Evolutionary conservation across 2,797 vertebrate genomes (phyloP).

Genomic region (Syngnathus rostellatus): DNA sequence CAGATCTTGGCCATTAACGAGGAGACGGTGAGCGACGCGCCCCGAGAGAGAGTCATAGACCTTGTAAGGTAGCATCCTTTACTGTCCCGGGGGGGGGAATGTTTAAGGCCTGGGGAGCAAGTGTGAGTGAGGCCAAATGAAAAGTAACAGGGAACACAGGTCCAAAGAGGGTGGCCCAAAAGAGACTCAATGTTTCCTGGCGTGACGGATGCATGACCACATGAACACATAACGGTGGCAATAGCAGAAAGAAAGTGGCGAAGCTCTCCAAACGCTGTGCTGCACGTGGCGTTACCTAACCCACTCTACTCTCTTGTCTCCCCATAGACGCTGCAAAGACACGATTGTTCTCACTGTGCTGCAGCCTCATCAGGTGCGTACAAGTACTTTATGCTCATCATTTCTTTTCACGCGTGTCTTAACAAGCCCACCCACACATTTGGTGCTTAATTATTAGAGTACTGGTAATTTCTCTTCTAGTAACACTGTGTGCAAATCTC

Average conservation of each 20-base stretch:
- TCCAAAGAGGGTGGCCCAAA: slow-evolving; percentile 20
- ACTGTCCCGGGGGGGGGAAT: slow-evolving; percentile 67
- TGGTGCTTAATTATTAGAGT: slow-evolving; percentile 7
- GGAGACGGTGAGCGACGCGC: slow-evolving; percentile 89
- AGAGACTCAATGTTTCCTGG: slow-evolving; percentile 28
- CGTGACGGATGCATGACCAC: slow-evolving; percentile 23
- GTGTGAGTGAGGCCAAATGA: slow-evolving; percentile 13
- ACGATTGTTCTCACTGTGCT: slow-evolving; percentile 90
- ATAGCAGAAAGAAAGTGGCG: slow-evolving; percentile 43
- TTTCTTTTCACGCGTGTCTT: slow-evolving; percentile 25
- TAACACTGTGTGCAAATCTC: slow-evolving; percentile 19
- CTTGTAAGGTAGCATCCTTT: slow-evolving; percentile 94
- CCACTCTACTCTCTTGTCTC: slow-evolving; percentile 57
- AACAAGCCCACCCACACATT: slow-evolving; percentile 16
- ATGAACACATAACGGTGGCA: slow-evolving; percentile 42
- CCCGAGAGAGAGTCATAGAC: slow-evolving; percentile 96
- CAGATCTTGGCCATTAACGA: slow-evolving; percentile 95
- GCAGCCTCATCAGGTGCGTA: slow-evolving; percentile 90
- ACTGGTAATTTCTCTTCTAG: slow-evolving; percentile 26
- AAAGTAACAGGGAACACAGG: slow-evolving; percentile 17
- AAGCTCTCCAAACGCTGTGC: slow-evolving; percentile 41
- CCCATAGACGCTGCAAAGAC: slow-evolving; percentile 84
- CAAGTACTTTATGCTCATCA: slow-evolving; percentile 28
- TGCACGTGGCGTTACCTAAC: slow-evolving; percentile 54
- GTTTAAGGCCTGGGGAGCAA: slow-evolving; percentile 21